phyloP scores from a whole-genome alignment of 2,113 vertebrate genomes.

The Platycercus adscitus region DNA sequence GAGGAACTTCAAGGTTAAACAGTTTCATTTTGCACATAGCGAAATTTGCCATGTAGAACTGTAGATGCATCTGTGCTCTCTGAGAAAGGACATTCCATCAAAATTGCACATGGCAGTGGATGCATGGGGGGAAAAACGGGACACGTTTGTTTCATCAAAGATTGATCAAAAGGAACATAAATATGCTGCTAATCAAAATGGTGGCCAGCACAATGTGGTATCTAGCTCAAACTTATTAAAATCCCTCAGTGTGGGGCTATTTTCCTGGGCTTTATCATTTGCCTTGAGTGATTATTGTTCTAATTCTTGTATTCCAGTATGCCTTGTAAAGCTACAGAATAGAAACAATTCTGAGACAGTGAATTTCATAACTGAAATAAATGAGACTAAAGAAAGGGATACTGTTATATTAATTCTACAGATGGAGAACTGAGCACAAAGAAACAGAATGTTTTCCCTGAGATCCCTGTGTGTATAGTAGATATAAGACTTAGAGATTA shows the following conservation, averaged over 20 bases:
- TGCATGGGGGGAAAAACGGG: accelerated
- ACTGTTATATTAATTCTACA: neutral
- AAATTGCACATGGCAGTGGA: neutral
- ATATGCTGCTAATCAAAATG: neutral
- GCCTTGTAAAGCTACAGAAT: neutral
- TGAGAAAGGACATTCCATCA: neutral
- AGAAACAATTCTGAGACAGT: neutral
- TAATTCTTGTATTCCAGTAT: neutral
- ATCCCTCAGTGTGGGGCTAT: neutral
- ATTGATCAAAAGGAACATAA: accelerated
- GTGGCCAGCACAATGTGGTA: neutral
- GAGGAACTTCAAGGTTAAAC: neutral
- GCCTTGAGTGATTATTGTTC: neutral
- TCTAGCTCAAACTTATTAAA: neutral
- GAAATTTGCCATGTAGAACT: neutral
- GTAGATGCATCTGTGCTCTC: neutral
- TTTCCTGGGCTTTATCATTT: neutral
- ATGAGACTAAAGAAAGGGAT: neutral
- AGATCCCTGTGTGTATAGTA: neutral
- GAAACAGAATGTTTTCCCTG: neutral
- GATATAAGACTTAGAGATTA: neutral
- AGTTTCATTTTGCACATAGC: neutral
- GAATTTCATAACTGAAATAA: neutral
- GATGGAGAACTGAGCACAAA: neutral
- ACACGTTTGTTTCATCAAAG: accelerated